Conservation (phyloP, 1,140 invertebrate species). For the Drosophila nasuta region DNA sequence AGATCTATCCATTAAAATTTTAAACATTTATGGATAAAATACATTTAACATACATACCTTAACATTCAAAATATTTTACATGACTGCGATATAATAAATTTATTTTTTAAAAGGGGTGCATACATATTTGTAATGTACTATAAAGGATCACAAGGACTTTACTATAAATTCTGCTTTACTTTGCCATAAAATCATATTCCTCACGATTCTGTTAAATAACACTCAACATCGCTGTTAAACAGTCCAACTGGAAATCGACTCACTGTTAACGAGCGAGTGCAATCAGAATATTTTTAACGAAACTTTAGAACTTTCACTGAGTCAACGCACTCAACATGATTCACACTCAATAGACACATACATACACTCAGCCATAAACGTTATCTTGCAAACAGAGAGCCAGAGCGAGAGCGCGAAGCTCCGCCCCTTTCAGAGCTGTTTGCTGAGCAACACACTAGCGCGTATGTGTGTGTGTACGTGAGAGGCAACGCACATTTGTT, state of each 20-base stretch:
- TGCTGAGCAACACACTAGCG: not conserved
- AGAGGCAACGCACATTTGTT: conserved; percentile 64
- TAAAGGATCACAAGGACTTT: too few relatives aligned
- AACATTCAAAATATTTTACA: too few relatives aligned
- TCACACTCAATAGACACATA: conserved; percentile 8
- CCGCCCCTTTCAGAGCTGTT: conserved; percentile 48
- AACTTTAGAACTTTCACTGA: conserved; percentile 19
- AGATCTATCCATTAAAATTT: too few relatives aligned
- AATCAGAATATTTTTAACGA: conserved; percentile 42
- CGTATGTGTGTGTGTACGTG: conserved; percentile 35
- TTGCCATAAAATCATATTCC: conserved; percentile 1
- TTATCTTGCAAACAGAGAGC: too few relatives aligned
- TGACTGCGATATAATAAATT: too few relatives aligned
- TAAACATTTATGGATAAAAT: too few relatives aligned
- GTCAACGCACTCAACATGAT: conserved; percentile 6
- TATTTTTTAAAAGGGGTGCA: too few relatives aligned
- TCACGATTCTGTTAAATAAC: conserved; percentile 23
- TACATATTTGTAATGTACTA: too few relatives aligned
- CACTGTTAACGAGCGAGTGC: conserved; percentile 23
- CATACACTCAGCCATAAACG: not conserved
- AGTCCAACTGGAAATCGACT: conserved; percentile 25
- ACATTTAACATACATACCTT: too few relatives aligned
- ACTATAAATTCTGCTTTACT: not conserved
- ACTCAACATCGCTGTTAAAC: conserved; percentile 7
- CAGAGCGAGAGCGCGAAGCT: not conserved